Evolutionary conservation across 2,797 vertebrate genomes (phyloP).

Genomic region (Acipenser transmontanus): DNA sequence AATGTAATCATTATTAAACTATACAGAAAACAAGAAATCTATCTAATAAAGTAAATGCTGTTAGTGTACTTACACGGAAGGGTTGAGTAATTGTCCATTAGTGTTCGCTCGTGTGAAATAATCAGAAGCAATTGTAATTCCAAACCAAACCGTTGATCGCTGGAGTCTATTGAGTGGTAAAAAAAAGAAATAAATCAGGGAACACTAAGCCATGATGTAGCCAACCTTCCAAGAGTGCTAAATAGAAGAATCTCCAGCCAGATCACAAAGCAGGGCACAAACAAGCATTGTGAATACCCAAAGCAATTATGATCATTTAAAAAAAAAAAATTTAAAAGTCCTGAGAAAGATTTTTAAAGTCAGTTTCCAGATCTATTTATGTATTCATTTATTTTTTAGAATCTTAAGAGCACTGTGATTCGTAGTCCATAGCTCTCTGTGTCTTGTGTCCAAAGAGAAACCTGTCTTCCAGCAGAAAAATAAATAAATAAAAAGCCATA

Average conservation of each 20-base stretch:
- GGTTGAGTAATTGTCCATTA: slow-evolving; percentile 78
- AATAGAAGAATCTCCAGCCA: slow-evolving; percentile 20
- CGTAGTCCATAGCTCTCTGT: too few species aligned
- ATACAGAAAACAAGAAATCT: too few species aligned
- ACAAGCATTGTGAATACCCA: slow-evolving; percentile 23
- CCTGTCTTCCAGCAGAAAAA: background rate
- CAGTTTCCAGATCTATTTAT: background rate
- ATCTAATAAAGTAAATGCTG: background rate
- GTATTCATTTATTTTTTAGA: too few species aligned
- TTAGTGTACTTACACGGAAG: slow-evolving; percentile 69
- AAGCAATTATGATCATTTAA: slow-evolving; percentile 1
- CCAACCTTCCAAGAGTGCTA: slow-evolving; percentile 17
- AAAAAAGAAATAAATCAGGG: slow-evolving; percentile 18
- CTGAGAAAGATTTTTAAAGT: background rate
- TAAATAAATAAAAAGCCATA: background rate
- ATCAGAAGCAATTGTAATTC: slow-evolving; percentile 44
- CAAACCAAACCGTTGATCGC: slow-evolving; percentile 23
- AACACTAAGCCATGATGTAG: slow-evolving; percentile 32
- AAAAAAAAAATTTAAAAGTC: background rate
- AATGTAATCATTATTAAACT: too few species aligned
- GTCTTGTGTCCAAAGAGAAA: background rate
- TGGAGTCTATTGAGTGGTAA: slow-evolving; percentile 23
- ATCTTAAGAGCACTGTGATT: too few species aligned
- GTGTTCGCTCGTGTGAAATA: slow-evolving; percentile 37
- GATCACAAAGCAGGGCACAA: slow-evolving; percentile 22